Conservation (phyloP, 2,888 invertebrate genomes). For the Tricholauxania praeusta region DNA sequence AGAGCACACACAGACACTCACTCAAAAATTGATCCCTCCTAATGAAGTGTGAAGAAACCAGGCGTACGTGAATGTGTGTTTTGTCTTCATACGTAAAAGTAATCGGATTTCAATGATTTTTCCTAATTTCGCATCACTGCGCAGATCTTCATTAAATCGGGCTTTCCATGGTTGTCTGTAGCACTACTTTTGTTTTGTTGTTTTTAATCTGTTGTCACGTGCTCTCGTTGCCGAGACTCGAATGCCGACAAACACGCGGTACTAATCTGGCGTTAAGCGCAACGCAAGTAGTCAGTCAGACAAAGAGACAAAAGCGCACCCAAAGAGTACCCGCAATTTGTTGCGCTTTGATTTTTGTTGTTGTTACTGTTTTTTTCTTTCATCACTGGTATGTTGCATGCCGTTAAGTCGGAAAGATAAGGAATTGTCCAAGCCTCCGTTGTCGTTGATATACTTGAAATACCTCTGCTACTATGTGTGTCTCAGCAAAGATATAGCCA, state of each 20-base stretch:
- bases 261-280: slow-evolving; percentile 47
- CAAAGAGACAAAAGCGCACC: background rate
- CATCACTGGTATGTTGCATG: slow-evolving; percentile 6
- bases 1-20: background rate
- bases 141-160: slow-evolving; percentile 19
- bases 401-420: background rate
- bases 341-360: slow-evolving; percentile 41
- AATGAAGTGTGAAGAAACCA: slow-evolving; percentile 39
- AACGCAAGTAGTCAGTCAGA: slow-evolving; percentile 5
- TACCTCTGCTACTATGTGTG: no score
- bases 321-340: slow-evolving; percentile 43
- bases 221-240: slow-evolving; percentile 42
- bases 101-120: slow-evolving; percentile 37
- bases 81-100: slow-evolving; percentile 9
- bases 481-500: no score
- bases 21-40: slow-evolving; percentile 21
- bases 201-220: slow-evolving; percentile 40
- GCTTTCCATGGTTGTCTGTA: slow-evolving; percentile 32
- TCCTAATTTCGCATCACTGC: slow-evolving; percentile 23
- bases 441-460: no score
- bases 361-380: background rate
- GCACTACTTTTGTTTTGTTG: background rate
- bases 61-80: background rate
- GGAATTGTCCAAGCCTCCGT: no score
- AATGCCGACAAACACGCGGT: slow-evolving; percentile 46